Percentiles rank a stretch among this genome's conserved stretches.
These are phyloP conservation scores for Vireo altiloquus DNA, from an alignment of 2,113 vertebrate species.

Conservation along the genomic window DNA sequence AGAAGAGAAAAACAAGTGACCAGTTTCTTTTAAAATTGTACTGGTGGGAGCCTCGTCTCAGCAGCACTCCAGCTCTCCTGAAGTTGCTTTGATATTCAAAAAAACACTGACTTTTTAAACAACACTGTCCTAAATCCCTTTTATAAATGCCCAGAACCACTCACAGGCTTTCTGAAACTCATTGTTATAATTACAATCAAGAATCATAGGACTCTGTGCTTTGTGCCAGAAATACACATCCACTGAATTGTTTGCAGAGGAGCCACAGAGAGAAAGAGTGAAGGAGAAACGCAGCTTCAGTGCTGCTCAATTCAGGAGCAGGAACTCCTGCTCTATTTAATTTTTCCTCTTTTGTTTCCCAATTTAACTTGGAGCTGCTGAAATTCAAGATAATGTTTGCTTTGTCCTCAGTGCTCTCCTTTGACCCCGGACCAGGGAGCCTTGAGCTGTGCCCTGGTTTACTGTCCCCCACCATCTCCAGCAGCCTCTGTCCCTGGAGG, in stretches of 20 bases:
- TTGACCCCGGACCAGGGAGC: not conserved
- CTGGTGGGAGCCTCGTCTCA: not conserved
- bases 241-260: constrained; percentile 38
- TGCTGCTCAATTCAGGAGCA: constrained; percentile 13
- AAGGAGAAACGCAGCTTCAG: not conserved
- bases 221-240: constrained; percentile 59
- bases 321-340: not conserved
- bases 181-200: constrained; percentile 71
- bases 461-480: not conserved
- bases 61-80: not conserved
- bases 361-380: not conserved
- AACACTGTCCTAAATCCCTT: constrained; percentile 39
- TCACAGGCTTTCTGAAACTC: constrained; percentile 63
- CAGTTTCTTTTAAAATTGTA: constrained; percentile 30
- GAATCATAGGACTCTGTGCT: constrained; percentile 47
- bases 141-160: constrained; percentile 55
- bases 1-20: not conserved
- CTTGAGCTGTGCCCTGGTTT: not conserved
- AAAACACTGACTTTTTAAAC: constrained; percentile 29
- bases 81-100: constrained; percentile 49
- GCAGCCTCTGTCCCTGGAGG: not conserved
- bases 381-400: not conserved
- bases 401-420: not conserved
- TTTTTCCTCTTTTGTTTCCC: constrained; percentile 5
- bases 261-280: not conserved